Evolutionary conservation across 2,113 vertebrate species (phyloP).

Genomic region (Thomomys bottae): DNA sequence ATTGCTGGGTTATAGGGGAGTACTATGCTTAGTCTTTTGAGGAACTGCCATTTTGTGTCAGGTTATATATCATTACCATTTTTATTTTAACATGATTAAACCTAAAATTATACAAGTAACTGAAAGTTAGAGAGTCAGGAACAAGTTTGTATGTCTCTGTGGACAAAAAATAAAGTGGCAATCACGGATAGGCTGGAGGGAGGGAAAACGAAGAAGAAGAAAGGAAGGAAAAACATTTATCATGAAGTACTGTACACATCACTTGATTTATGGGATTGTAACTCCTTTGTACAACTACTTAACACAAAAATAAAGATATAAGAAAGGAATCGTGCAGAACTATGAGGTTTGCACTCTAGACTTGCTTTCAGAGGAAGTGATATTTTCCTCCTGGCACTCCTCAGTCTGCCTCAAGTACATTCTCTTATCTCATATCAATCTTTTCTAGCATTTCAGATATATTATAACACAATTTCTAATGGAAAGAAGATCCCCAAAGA

Average conservation of each 20-base stretch:
- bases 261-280: too few relatives aligned
- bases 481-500: neutral
- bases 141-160: neutral
- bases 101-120: neutral
- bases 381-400: neutral
- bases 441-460: conserved; percentile 4
- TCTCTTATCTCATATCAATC: neutral
- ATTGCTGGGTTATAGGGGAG: too few relatives aligned
- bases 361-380: neutral
- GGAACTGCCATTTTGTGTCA: too few relatives aligned
- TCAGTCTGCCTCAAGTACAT: neutral
- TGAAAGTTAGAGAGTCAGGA: neutral
- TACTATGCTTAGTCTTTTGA: too few relatives aligned
- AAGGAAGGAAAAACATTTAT: too few relatives aligned
- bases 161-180: too few relatives aligned
- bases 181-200: too few relatives aligned
- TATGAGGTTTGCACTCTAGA: neutral
- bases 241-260: too few relatives aligned
- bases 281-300: too few relatives aligned
- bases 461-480: neutral
- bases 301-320: neutral
- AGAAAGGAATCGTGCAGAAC: neutral
- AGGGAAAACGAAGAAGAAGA: too few relatives aligned
- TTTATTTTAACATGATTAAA: neutral
- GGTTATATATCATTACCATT: neutral